Evolutionary conservation across 2,113 vertebrate species (phyloP).

Genomic region (Nanorana parkeri): DNA sequence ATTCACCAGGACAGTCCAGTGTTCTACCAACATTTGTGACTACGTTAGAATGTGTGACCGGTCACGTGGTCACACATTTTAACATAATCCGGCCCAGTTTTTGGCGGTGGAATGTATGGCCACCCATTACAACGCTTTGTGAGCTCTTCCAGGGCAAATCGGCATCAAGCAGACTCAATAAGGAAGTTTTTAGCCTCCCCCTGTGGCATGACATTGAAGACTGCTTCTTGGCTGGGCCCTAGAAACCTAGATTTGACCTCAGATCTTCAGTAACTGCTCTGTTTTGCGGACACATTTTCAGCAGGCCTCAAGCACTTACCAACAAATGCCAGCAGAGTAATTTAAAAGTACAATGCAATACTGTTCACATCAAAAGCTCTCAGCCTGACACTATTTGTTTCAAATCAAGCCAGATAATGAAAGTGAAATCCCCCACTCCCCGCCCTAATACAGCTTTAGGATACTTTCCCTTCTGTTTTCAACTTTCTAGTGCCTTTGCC

Average conservation of each 20-base stretch:
- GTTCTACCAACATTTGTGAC: too few relatives aligned
- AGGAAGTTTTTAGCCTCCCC: not conserved
- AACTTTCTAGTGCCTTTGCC: not conserved
- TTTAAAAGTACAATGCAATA: conserved; percentile 37
- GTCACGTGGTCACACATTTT: too few relatives aligned
- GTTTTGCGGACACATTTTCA: conserved; percentile 29
- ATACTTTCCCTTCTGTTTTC: not conserved
- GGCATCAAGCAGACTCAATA: not conserved
- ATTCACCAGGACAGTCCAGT: too few relatives aligned
- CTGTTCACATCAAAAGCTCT: conserved; percentile 32
- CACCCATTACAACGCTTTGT: too few relatives aligned
- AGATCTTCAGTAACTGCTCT: conserved; percentile 24
- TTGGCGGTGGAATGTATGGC: too few relatives aligned
- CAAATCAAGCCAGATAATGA: conserved; percentile 9
- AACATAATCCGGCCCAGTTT: too few relatives aligned
- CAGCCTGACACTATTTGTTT: not conserved
- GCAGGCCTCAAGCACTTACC: conserved; percentile 20
- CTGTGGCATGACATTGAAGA: not conserved
- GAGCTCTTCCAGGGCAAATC: too few relatives aligned
- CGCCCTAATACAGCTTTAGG: not conserved
- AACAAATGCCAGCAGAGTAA: conserved; percentile 41
- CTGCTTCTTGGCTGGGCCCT: not conserved
- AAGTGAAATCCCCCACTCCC: conserved; percentile 7
- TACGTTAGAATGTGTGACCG: too few relatives aligned
- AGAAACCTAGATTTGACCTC: conserved; percentile 34